Evolutionary conservation across 2,797 vertebrate species (phyloP), one percentile per base, ranked within the genome.

Genomic region (Florisuga fusca): DNA sequence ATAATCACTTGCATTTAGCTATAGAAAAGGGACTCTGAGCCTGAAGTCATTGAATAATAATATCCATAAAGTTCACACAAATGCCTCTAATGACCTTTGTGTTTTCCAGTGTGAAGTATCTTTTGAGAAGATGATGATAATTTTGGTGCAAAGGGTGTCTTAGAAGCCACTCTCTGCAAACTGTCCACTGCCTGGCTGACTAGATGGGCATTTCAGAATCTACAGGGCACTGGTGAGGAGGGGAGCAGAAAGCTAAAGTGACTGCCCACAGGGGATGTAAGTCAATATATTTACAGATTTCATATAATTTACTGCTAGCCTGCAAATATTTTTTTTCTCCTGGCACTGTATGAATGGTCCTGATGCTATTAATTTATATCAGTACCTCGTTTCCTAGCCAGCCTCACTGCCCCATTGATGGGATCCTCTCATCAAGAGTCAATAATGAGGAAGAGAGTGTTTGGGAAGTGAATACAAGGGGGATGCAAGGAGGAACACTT

Each of bases 1-100:
- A 63, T 48, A 38, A 91, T 62, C 50, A 18, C 89, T 96, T 93
- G 84, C 57, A 89, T 58, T 94, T 77, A 90, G 53, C 59, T 90
- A 67, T 81, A 84, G 69, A 80, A 68, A 90, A 88, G 51, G 38
- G 36, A 72, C 66, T 71, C n/a, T 55, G 89, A 54, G 22, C 58
- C 74, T 90, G 83, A 43, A 63, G 34, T 34, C 48, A 88, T 78
- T 71, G 68, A 69, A 45, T 84, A 86, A 86, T 71, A 17, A 69
- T 85, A 38, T 27, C 74, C 53, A 57, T 17, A 57, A 58, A 74
- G 27, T 76, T 84, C 36, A 86, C 18, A 45, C 16, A 71, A 45
- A 55, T n/a, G 9, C 4, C 31, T 93, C 16, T 69, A 71, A 62
- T 7, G 25, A 62, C 15, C 22, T 61, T 43, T 71, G 14, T 18